Evolutionary conservation across 2,797 vertebrate genomes (phyloP), one percentile per base, ranked within the genome.

Genomic region (Ficedula albicollis): DNA sequence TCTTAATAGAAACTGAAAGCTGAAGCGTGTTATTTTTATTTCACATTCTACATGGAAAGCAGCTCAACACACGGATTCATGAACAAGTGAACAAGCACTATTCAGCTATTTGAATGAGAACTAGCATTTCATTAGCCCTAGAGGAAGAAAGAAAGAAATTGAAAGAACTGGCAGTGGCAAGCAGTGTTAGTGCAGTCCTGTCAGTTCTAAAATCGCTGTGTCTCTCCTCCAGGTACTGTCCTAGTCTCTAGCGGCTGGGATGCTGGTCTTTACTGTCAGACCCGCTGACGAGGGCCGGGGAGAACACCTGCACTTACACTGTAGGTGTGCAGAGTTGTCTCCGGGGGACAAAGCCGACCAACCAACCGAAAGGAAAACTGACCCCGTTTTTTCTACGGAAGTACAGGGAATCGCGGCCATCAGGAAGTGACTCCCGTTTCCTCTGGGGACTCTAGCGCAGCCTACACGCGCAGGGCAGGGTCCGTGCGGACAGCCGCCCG

Each of bases 11-110:
- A 93, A 88, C 44, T 41, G 54, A 70, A 85, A 44, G 32, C 46
- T 55, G 36, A 84, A 70, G 83, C 3, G 84, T 90, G 77, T 75
- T 90, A 34, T 62, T 94, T 92, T 78, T 62, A 20, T 94, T 90
- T 74, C 27, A 34, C 9, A 1, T 84, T 58, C 44, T 72, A 22
- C n/a, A 15, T 6, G 27, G 41, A 52, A 70, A 58, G 76, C 46
- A 38, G 15, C 56, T 89, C 11, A n/a, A 15, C 13, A 10, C 7
- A 9, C 0, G 3, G 51, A 26, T 67, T 86, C 29, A 30, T 11
- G 1, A 18, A 22, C 2, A 18, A 52, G 32, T 52, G 46, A 59
- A 52, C 52, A 80, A 77, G 49, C 13, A 12, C 41, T 25, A n/a
- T 46, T 39, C 0, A 2, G 63, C 54, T 26, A 5, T 72, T 81